Conservation (phyloP, 2,797 vertebrate genomes). For the Gastrophryne carolinensis region DNA sequence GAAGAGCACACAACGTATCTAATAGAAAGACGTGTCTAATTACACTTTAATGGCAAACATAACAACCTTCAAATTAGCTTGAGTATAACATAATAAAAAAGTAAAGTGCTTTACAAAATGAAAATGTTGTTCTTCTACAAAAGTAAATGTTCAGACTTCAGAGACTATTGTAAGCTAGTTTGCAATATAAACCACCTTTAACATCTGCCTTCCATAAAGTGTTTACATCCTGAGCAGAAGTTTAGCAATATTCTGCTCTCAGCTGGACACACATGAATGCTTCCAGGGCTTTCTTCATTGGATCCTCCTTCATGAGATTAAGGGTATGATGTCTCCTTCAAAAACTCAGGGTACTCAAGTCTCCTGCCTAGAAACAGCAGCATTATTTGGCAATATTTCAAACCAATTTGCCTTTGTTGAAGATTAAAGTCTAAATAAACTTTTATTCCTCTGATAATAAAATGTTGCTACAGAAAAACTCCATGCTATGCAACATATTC, state of each 20-base stretch:
- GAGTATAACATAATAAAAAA: neutral
- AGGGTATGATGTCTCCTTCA: too few relatives aligned
- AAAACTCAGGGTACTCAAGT: too few relatives aligned
- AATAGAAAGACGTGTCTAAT: neutral
- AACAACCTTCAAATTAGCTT: neutral
- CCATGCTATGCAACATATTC: too few relatives aligned
- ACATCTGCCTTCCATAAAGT: slow-evolving; percentile 24
- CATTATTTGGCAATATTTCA: too few relatives aligned
- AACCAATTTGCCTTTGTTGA: too few relatives aligned
- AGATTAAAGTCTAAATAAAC: too few relatives aligned
- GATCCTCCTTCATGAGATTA: too few relatives aligned
- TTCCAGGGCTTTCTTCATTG: slow-evolving; percentile 22
- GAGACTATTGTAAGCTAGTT: neutral
- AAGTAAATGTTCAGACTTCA: neutral
- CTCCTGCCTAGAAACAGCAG: too few relatives aligned
- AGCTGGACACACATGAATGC: neutral
- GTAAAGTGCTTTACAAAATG: neutral
- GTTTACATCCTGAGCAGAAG: slow-evolving; percentile 24
- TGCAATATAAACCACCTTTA: neutral
- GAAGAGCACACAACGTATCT: neutral
- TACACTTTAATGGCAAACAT: neutral
- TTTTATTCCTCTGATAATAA: too few relatives aligned
- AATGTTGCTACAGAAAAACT: too few relatives aligned
- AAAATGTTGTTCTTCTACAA: neutral
- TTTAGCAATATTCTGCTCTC: slow-evolving; percentile 13